Evolutionary conservation across 2,113 vertebrate species (phyloP).

Genomic region (Leiothrix lutea): DNA sequence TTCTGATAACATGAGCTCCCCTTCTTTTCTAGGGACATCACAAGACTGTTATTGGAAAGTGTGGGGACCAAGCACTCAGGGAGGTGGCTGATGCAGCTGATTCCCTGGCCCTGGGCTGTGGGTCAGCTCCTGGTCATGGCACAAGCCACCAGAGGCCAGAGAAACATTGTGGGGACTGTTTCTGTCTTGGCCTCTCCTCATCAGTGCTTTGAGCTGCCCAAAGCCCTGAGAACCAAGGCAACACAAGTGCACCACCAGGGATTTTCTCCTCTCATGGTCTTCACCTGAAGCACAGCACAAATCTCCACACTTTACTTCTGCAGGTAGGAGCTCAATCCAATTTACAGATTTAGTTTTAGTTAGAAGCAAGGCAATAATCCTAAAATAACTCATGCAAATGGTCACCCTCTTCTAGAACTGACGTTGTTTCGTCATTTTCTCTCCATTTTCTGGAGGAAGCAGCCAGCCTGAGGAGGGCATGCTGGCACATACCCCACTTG

Average conservation of each 20-base stretch:
- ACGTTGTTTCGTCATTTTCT: neutral
- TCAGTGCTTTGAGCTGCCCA: neutral
- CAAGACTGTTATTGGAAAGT: rapidly evolving
- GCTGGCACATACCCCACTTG: neutral
- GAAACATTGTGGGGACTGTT: rapidly evolving
- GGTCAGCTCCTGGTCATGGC: neutral
- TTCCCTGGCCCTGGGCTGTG: neutral
- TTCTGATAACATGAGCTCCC: neutral
- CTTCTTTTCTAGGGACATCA: neutral
- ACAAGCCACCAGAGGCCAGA: neutral
- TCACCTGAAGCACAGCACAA: neutral
- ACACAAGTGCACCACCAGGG: rapidly evolving
- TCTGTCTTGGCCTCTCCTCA: neutral
- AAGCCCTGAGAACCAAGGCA: neutral
- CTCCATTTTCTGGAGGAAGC: neutral
- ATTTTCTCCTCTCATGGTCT: neutral
- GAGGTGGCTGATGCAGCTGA: neutral
- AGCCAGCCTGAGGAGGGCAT: neutral
- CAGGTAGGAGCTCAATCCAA: neutral
- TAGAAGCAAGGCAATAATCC: neutral
- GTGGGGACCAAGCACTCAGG: neutral
- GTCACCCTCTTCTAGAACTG: neutral
- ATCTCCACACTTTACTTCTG: neutral
- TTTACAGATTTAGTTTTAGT: neutral
- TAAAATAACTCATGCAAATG: neutral